Evolutionary conservation across 1,140 invertebrate genomes (phyloP).

Genomic region (Pinna nobilis): DNA sequence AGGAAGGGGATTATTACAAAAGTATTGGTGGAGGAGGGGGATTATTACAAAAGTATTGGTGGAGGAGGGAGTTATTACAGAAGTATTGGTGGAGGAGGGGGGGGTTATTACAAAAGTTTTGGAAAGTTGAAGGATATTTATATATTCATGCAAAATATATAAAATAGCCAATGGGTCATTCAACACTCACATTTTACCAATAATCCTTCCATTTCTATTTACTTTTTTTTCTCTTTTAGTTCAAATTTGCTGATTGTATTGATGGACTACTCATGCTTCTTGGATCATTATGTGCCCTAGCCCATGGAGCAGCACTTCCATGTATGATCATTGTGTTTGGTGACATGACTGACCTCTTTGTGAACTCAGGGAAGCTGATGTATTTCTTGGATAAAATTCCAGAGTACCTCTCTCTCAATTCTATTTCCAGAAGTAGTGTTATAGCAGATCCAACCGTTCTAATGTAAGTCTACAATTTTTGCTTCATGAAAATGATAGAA

Average conservation of each 20-base stretch:
- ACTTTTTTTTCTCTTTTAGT: conserved; percentile 62
- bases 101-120: not conserved
- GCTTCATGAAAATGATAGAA: not conserved
- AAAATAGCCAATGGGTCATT: not conserved
- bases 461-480: conserved; percentile 42
- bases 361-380: conserved; percentile 40
- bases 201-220: not conserved
- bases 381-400: conserved; percentile 35
- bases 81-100: not conserved
- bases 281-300: conserved; percentile 59
- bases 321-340: conserved; percentile 74
- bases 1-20: too few species aligned
- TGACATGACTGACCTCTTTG: conserved; percentile 71
- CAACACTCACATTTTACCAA: not conserved
- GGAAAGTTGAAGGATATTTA: not conserved
- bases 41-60: too few species aligned
- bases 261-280: conserved; percentile 70
- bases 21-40: too few species aligned
- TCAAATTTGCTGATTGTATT: conserved; percentile 63
- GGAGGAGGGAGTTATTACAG: too few species aligned
- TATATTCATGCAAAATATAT: not conserved
- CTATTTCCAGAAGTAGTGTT: too few species aligned
- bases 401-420: too few species aligned
- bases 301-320: conserved; percentile 67
- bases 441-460: conserved; percentile 41